Evolutionary conservation across 2,113 vertebrate species (phyloP).

Genomic region (Phrynosoma blainvillii): DNA sequence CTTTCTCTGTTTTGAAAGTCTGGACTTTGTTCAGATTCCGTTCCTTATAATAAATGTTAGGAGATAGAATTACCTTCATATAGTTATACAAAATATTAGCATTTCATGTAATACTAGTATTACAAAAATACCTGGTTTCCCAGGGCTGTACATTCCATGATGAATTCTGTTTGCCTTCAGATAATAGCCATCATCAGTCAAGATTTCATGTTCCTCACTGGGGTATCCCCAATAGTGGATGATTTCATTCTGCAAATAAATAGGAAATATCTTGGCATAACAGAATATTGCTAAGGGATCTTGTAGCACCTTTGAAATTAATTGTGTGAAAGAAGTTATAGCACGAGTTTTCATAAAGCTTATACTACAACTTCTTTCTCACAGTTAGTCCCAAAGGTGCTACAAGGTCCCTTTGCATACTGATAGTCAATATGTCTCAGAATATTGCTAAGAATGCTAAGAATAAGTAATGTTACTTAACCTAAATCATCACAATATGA

Average conservation of each 20-base stretch:
- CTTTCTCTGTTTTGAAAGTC: too few species aligned
- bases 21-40: not conserved
- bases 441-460: not conserved
- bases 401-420: too few species aligned
- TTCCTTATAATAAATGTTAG: not conserved
- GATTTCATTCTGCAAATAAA: constrained; percentile 71
- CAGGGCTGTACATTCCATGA: constrained; percentile 27
- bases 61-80: not conserved
- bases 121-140: not conserved
- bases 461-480: not conserved
- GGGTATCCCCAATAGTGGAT: constrained; percentile 78
- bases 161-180: constrained; percentile 81
- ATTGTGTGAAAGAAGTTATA: too few species aligned
- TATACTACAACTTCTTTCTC: too few species aligned
- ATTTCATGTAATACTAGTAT: not conserved
- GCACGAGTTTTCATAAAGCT: too few species aligned
- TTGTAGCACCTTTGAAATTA: not conserved
- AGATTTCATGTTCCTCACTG: constrained; percentile 78
- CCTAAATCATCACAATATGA: not conserved
- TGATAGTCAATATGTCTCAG: too few species aligned
- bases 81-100: not conserved
- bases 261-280: not conserved
- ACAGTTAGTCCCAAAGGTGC: too few species aligned
- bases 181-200: constrained; percentile 82
- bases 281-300: not conserved